A percentile compares a stretch with the other conserved stretches of the same genome.
phyloP scores from a whole-genome alignment of 2,113 vertebrate species.

The Labeo catla region DNA sequence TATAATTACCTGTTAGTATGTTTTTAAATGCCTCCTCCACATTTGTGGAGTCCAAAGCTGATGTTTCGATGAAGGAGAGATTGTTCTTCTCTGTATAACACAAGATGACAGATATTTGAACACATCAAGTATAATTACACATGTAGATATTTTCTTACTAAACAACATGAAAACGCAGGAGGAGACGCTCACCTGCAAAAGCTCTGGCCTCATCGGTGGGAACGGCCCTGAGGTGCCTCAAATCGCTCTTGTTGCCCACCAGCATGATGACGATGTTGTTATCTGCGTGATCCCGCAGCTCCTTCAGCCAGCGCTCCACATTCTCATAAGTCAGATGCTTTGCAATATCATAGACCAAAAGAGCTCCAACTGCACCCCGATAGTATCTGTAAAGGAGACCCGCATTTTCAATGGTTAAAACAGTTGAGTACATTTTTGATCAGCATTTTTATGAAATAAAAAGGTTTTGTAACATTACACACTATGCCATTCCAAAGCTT shows the following conservation, averaged over 20 bases:
- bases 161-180: not conserved
- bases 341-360: conserved; percentile 95
- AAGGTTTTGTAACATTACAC: too few species aligned
- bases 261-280: conserved; percentile 98
- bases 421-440: too few species aligned
- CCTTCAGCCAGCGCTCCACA: conserved; percentile 96
- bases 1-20: conserved; percentile 85
- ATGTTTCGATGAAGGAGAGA: conserved; percentile 98
- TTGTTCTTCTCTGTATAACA: conserved; percentile 89
- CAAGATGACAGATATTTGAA: not conserved
- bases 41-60: conserved; percentile 96
- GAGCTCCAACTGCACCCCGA: conserved; percentile 89
- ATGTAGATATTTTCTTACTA: not conserved
- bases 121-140: accelerated
- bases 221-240: conserved; percentile 91
- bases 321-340: conserved; percentile 97
- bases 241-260: conserved; percentile 96
- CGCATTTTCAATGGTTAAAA: not conserved
- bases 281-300: conserved; percentile 94
- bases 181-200: conserved; percentile 81
- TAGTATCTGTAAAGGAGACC: conserved; percentile 81
- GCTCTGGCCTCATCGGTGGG: conserved; percentile 93
- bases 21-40: conserved; percentile 98
- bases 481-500: too few species aligned
- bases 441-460: too few species aligned